phyloP scores from a whole-genome alignment of 2,797 vertebrate genomes.

The Cryptoprocta ferox region DNA sequence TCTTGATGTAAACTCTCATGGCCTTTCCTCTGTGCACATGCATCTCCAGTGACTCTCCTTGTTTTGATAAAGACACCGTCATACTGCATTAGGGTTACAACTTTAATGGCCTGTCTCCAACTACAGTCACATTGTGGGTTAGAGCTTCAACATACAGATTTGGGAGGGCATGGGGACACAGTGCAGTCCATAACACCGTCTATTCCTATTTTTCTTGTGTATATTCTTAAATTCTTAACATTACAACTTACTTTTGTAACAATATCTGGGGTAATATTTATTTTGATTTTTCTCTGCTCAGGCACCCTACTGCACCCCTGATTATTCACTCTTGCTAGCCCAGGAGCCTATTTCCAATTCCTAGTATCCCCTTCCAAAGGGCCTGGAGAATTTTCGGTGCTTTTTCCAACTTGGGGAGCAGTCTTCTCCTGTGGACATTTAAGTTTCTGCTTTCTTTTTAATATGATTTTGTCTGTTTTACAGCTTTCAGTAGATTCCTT shows the following conservation, averaged over 20 bases:
- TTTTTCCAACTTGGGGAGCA: not conserved
- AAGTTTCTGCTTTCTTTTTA: not conserved
- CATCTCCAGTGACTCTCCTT: not conserved
- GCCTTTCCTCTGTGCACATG: not conserved
- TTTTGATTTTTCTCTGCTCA: not conserved
- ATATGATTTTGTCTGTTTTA: not conserved
- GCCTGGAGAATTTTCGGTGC: not conserved
- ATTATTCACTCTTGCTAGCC: not conserved
- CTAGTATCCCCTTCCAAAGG: not conserved
- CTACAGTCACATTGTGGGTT: not conserved
- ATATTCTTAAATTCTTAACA: slow-evolving; percentile 46
- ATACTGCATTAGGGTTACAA: not conserved
- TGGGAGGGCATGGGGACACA: not conserved
- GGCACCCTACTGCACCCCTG: not conserved
- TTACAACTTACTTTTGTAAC: not conserved
- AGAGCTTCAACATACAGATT: not conserved
- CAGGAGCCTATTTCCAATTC: not conserved
- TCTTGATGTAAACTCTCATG: not conserved
- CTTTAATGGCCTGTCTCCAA: not conserved
- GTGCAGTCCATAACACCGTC: not conserved
- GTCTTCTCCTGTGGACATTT: not conserved
- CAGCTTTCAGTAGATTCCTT: slow-evolving; percentile 13
- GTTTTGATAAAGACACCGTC: not conserved
- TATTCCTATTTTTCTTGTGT: slow-evolving; percentile 27
- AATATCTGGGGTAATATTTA: not conserved